Percentiles rank a stretch among this genome's conserved stretches.
Evolutionary conservation across 2,888 invertebrate genomes (phyloP).

Genomic region (Mycogona germanica): DNA sequence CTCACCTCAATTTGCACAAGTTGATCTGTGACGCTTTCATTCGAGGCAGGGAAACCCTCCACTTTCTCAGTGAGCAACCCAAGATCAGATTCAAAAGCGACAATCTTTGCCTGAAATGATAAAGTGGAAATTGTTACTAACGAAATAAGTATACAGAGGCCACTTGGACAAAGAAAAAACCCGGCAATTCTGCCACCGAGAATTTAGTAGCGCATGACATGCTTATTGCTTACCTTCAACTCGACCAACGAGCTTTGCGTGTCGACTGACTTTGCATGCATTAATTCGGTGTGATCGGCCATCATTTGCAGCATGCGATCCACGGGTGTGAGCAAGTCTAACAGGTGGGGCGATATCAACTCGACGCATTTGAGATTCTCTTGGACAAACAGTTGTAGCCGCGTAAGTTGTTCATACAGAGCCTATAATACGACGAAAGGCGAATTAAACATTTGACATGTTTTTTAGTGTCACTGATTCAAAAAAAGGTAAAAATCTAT

Average conservation of each 20-base stretch:
- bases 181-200: too few relatives aligned
- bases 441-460: too few relatives aligned
- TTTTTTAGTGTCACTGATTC: too few relatives aligned
- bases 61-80: background rate
- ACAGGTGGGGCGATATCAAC: background rate
- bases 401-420: slow-evolving; percentile 7
- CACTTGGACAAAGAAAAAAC: too few relatives aligned
- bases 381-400: slow-evolving; percentile 1
- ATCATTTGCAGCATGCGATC: background rate
- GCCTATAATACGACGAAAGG: background rate
- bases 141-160: too few relatives aligned
- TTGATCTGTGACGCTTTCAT: background rate
- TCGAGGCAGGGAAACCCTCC: background rate
- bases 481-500: too few relatives aligned
- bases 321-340: background rate
- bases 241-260: background rate
- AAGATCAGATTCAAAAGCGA: background rate
- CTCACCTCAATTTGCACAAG: slow-evolving; percentile 8
- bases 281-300: background rate
- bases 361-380: slow-evolving; percentile 1
- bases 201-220: background rate
- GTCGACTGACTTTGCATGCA: background rate
- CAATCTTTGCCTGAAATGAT: background rate
- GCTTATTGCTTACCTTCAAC: slow-evolving; percentile 4
- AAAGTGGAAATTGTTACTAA: too few relatives aligned